phyloP scores from a whole-genome alignment of 2,113 vertebrate species.

The Catharus minimus region DNA sequence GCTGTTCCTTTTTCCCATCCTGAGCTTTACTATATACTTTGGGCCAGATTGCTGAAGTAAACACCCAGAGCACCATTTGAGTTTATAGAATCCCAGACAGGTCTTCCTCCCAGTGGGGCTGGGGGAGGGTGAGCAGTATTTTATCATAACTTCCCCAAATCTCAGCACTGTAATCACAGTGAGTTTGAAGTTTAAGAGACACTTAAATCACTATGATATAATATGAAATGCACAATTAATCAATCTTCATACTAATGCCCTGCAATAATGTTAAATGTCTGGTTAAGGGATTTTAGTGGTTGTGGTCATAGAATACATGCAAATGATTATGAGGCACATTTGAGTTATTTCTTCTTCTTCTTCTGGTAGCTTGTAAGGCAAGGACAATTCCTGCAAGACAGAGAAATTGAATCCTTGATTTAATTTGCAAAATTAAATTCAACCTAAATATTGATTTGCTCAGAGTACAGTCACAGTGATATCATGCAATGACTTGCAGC shows the following conservation, averaged over 20 bases:
- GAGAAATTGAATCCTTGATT: constrained; percentile 1
- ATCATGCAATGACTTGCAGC: neutral
- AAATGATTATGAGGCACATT: neutral
- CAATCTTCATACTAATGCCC: neutral
- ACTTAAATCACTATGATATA: neutral
- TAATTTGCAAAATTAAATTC: constrained; percentile 37
- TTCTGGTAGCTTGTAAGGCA: neutral
- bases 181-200: neutral
- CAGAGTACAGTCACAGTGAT: neutral
- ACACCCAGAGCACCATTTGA: neutral
- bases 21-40: neutral
- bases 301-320: neutral
- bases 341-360: neutral
- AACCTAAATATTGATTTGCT: constrained; percentile 26
- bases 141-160: neutral
- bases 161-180: neutral
- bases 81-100: neutral
- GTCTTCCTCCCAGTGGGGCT: neutral
- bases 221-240: neutral
- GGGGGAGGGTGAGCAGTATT: neutral
- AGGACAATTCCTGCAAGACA: neutral
- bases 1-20: constrained; percentile 44
- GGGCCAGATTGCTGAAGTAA: constrained; percentile 32
- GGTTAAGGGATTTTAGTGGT: neutral
- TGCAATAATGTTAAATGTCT: neutral